A percentile compares a stretch with the other conserved stretches of the same genome.
phyloP scores from a whole-genome alignment of 2,113 vertebrate genomes.

The Nyctereutes procyonoides region DNA sequence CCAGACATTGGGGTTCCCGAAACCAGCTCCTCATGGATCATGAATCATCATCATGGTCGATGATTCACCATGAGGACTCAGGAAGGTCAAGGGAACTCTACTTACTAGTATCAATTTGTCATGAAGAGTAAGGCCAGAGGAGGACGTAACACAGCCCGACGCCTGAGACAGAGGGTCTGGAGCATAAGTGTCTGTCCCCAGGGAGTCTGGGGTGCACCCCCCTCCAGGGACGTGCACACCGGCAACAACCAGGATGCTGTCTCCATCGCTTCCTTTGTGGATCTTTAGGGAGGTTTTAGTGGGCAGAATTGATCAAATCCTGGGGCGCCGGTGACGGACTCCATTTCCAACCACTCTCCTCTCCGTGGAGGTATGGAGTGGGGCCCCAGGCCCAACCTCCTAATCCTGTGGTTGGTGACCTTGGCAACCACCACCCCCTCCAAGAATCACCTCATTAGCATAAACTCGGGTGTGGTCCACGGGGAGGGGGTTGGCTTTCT shows the following conservation, averaged over 20 bases:
- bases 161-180: too few relatives aligned
- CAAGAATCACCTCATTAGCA: not conserved
- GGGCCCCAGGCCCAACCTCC: not conserved
- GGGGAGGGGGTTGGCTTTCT: not conserved
- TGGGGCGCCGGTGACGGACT: fast-evolving
- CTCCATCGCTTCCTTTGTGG: fast-evolving
- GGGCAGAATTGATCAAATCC: fast-evolving
- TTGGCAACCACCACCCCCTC: not conserved
- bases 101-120: not conserved
- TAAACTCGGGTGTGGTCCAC: not conserved
- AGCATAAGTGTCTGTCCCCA: not conserved
- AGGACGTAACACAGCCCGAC: fast-evolving
- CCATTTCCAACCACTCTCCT: fast-evolving
- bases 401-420: not conserved
- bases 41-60: too few relatives aligned
- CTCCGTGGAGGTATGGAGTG: fast-evolving
- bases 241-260: not conserved
- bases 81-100: not conserved
- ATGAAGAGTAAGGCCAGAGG: not conserved
- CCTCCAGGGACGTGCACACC: fast-evolving
- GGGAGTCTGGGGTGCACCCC: fast-evolving
- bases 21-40: not conserved
- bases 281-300: not conserved
- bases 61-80: not conserved
- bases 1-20: not conserved